phyloP scores from a whole-genome alignment of 2,797 vertebrate species.

The Salarias fasciatus region DNA sequence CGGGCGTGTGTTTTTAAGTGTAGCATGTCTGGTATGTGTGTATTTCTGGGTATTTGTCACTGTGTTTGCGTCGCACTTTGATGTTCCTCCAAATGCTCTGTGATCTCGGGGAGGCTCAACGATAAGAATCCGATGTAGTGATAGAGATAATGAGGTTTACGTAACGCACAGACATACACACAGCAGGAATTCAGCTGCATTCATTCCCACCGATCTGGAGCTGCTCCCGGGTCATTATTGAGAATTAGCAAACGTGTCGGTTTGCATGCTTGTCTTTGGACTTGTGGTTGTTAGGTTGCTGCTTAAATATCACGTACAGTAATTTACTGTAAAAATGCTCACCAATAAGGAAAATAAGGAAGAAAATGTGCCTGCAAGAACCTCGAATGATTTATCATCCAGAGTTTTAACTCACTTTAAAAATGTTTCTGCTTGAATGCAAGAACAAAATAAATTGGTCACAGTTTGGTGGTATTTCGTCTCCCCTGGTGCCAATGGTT shows the following conservation, averaged over 20 bases:
- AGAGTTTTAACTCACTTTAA: slow-evolving; percentile 22
- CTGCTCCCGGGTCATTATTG: slow-evolving; percentile 23
- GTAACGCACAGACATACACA: slow-evolving; percentile 39
- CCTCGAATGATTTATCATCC: slow-evolving; percentile 1
- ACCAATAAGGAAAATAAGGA: slow-evolving; percentile 17
- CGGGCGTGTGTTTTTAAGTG: slow-evolving; percentile 7
- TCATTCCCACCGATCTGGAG: slow-evolving; percentile 16
- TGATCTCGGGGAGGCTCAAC: slow-evolving; percentile 63
- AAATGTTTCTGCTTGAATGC: slow-evolving; percentile 5
- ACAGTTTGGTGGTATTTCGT: too few relatives aligned
- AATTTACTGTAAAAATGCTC: slow-evolving; percentile 14
- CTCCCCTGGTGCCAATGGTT: too few relatives aligned
- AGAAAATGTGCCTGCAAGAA: slow-evolving; percentile 22
- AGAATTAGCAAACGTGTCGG: slow-evolving; percentile 3
- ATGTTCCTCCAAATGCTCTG: slow-evolving; percentile 56
- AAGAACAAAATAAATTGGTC: slow-evolving; percentile 15
- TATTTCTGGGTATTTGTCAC: slow-evolving; percentile 20
- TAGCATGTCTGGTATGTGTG: slow-evolving; percentile 8
- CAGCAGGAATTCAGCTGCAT: slow-evolving; percentile 25
- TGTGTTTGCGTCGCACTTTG: slow-evolving; percentile 52
- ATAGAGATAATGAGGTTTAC: slow-evolving; percentile 72
- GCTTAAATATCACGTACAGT: slow-evolving; percentile 1
- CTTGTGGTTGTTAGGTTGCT: slow-evolving; percentile 27
- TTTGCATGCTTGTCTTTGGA: slow-evolving; percentile 10
- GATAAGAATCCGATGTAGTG: slow-evolving; percentile 64